Percentiles rank a stretch among this genome's conserved stretches.
Conservation (phyloP, 2,113 vertebrate species). For the Aramus guarauna region DNA sequence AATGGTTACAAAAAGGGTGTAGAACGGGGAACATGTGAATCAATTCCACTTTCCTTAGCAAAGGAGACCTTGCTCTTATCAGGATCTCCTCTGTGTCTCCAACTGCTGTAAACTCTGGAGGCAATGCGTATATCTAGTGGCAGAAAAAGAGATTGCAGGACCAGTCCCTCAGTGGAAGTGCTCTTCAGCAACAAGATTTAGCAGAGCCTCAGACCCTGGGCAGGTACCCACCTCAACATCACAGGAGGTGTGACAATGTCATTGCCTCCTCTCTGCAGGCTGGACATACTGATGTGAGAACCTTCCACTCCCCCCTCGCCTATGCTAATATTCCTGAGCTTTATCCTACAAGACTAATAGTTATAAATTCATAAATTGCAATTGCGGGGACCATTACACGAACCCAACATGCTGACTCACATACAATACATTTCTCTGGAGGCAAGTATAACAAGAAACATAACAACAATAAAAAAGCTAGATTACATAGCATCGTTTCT, state of each 20-base stretch:
- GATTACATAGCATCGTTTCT: not conserved
- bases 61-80: not conserved
- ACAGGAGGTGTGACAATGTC: not conserved
- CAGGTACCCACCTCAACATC: not conserved
- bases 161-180: not conserved
- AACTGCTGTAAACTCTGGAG: not conserved
- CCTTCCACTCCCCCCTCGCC: not conserved
- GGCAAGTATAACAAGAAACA: not conserved
- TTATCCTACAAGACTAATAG: not conserved
- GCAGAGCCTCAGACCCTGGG: not conserved
- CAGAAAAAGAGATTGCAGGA: not conserved
- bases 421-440: not conserved
- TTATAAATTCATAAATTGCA: not conserved
- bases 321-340: not conserved
- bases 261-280: not conserved
- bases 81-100: not conserved
- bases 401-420: not conserved
- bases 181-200: not conserved
- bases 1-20: not conserved
- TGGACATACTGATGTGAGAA: not conserved
- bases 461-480: not conserved
- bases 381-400: fast-evolving
- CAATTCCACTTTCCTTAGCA: not conserved
- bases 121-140: fast-evolving
- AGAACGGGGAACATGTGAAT: not conserved